Evolutionary conservation across 1,140 invertebrate genomes (phyloP).

Genomic region (Drosophila persimilis): DNA sequence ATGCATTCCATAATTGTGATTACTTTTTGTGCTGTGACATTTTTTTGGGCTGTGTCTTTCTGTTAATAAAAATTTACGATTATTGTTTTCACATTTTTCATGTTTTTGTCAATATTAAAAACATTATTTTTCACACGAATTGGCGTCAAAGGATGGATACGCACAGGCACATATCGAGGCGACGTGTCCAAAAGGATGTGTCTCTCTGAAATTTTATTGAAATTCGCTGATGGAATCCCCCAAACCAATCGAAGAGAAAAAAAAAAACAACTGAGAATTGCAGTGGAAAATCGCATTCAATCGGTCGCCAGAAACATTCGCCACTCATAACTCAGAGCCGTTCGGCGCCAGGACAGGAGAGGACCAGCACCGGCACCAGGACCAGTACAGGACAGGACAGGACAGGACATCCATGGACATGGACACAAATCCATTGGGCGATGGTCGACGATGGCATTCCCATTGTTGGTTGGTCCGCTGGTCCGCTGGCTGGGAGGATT

Average conservation of each 20-base stretch:
- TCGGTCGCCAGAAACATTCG: constrained; percentile 47
- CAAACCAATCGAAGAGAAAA: constrained; percentile 6
- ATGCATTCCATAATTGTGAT: constrained; percentile 27
- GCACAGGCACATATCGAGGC: constrained; percentile 28
- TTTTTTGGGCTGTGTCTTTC: constrained; percentile 22
- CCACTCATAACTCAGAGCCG: constrained; percentile 66
- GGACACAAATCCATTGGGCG: constrained; percentile 72
- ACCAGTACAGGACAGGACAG: constrained; percentile 33
- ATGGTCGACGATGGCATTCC: constrained; percentile 48
- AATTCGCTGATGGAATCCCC: constrained; percentile 74
- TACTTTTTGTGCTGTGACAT: constrained; percentile 43
- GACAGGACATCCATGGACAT: constrained; percentile 10
- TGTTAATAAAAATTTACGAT: constrained; percentile 82
- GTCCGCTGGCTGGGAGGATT: constrained; percentile 53
- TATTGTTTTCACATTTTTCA: constrained; percentile 83
- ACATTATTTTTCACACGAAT: constrained; percentile 80
- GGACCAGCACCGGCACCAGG: constrained; percentile 28
- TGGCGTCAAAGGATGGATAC: constrained; percentile 56
- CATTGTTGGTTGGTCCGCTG: constrained; percentile 60
- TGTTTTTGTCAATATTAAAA: constrained; percentile 80
- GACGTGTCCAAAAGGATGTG: constrained; percentile 47
- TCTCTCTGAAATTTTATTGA: constrained; percentile 68
- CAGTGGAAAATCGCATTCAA: constrained; percentile 64
- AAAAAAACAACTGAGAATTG: constrained; percentile 23
- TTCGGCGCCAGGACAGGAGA: constrained; percentile 38